Percentiles rank a stretch among this genome's conserved stretches.
These are phyloP conservation scores for Gambelia wislizenii DNA, from an alignment of 2,797 vertebrate species.

Conservation along the genomic window DNA sequence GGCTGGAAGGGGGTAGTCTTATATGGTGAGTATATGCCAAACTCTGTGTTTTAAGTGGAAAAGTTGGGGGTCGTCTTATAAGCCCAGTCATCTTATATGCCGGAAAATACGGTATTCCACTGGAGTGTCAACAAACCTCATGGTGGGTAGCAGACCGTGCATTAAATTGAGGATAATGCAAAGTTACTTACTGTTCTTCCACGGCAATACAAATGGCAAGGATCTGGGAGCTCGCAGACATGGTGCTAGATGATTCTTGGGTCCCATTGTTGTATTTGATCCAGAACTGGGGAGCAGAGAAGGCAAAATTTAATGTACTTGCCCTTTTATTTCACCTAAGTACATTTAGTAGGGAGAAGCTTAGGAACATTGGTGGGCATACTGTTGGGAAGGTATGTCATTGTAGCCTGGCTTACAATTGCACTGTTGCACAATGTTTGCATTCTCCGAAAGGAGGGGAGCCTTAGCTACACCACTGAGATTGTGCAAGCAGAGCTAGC, in stretches of 20 bases:
- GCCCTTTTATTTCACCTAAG: not conserved
- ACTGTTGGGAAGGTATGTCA: too few relatives aligned
- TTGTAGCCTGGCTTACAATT: too few relatives aligned
- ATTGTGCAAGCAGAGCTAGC: too few relatives aligned
- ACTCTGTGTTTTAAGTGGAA: too few relatives aligned
- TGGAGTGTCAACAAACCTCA: not conserved
- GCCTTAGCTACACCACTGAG: too few relatives aligned
- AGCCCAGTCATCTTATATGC: too few relatives aligned
- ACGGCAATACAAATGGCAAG: slow-evolving; percentile 15
- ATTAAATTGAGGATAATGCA: not conserved
- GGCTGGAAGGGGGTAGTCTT: too few relatives aligned
- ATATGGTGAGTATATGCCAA: too few relatives aligned
- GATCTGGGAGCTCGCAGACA: slow-evolving; percentile 21
- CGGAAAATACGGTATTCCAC: too few relatives aligned
- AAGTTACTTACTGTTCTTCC: slow-evolving; percentile 30
- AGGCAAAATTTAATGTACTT: not conserved
- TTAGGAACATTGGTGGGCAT: not conserved
- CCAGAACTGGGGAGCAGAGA: not conserved
- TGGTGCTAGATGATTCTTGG: slow-evolving; percentile 8
- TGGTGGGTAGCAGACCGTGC: not conserved
- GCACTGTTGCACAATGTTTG: too few relatives aligned
- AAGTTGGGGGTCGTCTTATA: too few relatives aligned
- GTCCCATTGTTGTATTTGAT: not conserved
- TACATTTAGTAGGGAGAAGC: not conserved
- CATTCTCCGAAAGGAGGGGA: too few relatives aligned